phyloP scores from a whole-genome alignment of 2,888 invertebrate species.

The Gymnoscelis rufifasciata region DNA sequence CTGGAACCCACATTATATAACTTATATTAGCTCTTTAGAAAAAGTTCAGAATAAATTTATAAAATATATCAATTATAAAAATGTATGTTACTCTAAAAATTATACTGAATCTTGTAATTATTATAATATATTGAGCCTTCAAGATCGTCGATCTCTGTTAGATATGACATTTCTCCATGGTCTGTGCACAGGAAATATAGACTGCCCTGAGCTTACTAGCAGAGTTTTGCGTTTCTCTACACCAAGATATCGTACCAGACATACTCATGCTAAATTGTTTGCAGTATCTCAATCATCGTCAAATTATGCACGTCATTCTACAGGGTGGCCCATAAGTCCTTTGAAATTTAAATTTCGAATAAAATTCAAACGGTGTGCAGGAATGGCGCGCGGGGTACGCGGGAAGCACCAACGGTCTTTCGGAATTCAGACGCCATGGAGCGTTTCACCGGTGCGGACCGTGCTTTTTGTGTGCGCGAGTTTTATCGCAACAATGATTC shows the following conservation, averaged over 20 bases:
- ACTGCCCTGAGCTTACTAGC: conserved; percentile 1
- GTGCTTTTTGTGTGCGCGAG: too few species aligned
- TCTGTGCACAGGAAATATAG: background rate
- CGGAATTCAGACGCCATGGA: too few species aligned
- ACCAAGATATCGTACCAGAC: background rate
- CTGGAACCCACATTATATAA: background rate
- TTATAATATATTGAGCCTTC: background rate
- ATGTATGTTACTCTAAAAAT: background rate
- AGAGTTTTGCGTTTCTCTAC: background rate
- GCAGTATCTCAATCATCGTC: background rate
- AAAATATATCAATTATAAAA: background rate
- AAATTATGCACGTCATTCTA: background rate
- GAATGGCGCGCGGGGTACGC: too few species aligned
- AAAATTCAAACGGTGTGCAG: too few species aligned
- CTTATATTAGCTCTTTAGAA: background rate
- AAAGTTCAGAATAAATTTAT: background rate
- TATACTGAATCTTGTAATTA: background rate
- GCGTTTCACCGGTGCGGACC: too few species aligned
- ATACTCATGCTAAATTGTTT: background rate
- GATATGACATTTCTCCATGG: conserved; percentile 2
- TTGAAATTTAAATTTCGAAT: too few species aligned
- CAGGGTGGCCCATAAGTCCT: too few species aligned
- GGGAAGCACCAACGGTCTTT: too few species aligned
- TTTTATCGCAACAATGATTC: too few species aligned
- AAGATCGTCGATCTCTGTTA: background rate